phyloP scores from a whole-genome alignment of 2,888 invertebrate species.

The Lasioglossum calceatum region DNA sequence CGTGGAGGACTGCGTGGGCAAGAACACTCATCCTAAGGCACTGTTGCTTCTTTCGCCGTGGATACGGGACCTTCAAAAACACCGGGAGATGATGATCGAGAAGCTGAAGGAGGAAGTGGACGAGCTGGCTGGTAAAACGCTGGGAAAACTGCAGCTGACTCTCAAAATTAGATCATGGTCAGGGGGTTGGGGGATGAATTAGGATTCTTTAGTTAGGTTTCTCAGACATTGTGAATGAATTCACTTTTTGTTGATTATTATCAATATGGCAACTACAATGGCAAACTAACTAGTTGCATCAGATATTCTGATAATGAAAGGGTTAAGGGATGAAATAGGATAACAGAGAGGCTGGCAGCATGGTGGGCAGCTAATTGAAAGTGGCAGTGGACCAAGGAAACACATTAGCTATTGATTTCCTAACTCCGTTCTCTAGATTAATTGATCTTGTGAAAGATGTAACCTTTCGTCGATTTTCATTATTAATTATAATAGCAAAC shows the following conservation, averaged over 20 bases:
- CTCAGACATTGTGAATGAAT: neutral
- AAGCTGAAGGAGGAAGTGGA: slow-evolving; percentile 76
- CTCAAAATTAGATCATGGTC: neutral
- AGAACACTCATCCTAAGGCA: slow-evolving; percentile 71
- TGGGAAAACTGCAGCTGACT: neutral
- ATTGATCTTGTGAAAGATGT: neutral
- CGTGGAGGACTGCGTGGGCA: slow-evolving; percentile 79
- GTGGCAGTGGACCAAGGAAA: neutral
- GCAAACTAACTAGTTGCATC: neutral
- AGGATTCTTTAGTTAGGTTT: neutral
- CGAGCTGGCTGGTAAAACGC: slow-evolving; percentile 76
- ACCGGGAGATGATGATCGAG: slow-evolving; percentile 67
- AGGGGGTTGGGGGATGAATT: neutral
- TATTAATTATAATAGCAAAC: neutral
- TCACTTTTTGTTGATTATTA: neutral
- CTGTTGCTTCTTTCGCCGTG: slow-evolving; percentile 74
- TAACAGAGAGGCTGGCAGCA: neutral
- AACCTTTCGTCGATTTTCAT: neutral
- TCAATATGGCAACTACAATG: neutral
- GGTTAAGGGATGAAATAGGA: neutral
- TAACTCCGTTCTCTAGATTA: neutral
- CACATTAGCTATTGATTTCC: neutral
- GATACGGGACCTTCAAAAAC: slow-evolving; percentile 72
- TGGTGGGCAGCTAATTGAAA: neutral
- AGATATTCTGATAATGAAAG: neutral